These are phyloP conservation scores for Temnothorax nylanderi DNA, from an alignment of 1,140 invertebrate species.

Conservation along the genomic window DNA sequence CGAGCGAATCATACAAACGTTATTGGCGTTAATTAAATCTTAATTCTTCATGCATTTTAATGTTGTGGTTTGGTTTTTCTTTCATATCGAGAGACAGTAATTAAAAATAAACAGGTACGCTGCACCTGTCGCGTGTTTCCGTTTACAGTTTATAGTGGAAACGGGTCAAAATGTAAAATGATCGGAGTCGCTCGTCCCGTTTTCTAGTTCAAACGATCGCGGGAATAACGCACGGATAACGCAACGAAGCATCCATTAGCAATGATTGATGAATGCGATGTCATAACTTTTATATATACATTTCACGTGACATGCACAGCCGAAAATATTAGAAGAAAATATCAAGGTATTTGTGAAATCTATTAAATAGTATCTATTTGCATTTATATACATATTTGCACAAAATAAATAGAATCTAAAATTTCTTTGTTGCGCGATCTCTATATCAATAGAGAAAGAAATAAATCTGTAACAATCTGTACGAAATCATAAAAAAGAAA, in stretches of 20 bases:
- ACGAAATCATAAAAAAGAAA: background rate
- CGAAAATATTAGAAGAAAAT: background rate
- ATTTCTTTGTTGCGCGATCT: background rate
- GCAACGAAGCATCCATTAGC: background rate
- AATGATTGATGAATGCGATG: constrained; percentile 31
- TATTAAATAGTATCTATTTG: background rate
- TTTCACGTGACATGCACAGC: background rate
- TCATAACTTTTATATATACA: constrained; percentile 12
- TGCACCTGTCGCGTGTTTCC: background rate
- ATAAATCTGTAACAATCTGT: background rate
- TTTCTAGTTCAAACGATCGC: background rate
- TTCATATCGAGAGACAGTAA: constrained; percentile 14
- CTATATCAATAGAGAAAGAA: background rate
- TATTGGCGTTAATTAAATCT: constrained; percentile 18
- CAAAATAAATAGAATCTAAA: background rate
- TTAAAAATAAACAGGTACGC: background rate
- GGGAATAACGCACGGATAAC: constrained; percentile 6
- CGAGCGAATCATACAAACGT: background rate
- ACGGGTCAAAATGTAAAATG: background rate
- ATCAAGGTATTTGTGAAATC: constrained; percentile 15
- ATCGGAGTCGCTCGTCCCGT: background rate
- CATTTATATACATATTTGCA: background rate
- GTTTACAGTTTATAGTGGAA: background rate
- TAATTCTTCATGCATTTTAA: background rate
- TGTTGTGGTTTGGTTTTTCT: background rate